phyloP scores from a whole-genome alignment of 2,888 invertebrate genomes.

The Eurytoma californica region DNA sequence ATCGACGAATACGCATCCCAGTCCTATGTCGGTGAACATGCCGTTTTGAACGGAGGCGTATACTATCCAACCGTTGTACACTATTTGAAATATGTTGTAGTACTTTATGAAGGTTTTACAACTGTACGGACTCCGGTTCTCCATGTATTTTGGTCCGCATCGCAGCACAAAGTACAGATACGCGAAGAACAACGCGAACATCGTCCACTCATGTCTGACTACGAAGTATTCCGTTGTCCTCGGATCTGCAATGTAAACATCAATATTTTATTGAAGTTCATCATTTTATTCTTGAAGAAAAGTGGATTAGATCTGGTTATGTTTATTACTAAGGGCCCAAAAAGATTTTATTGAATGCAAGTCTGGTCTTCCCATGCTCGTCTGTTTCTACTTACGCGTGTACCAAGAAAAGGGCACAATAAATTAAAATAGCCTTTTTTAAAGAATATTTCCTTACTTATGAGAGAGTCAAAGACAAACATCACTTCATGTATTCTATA shows the following conservation, averaged over 20 bases:
- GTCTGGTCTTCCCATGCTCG: too few species aligned
- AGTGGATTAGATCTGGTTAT: too few species aligned
- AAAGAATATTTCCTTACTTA: too few species aligned
- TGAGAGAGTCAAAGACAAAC: too few species aligned
- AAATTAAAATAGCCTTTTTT: too few species aligned
- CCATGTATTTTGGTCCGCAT: conserved; percentile 83
- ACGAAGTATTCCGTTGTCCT: conserved; percentile 80
- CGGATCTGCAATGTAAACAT: conserved; percentile 74
- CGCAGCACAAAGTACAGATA: conserved; percentile 80
- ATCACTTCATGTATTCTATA: too few species aligned
- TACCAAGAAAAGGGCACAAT: too few species aligned
- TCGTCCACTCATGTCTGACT: conserved; percentile 79
- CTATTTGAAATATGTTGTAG: conserved; percentile 87
- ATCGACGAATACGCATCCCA: conserved; percentile 83
- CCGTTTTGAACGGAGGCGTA: conserved; percentile 76
- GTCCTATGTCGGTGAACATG: conserved; percentile 78
- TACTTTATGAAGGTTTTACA: conserved; percentile 81
- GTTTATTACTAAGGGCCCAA: too few species aligned
- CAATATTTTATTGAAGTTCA: neutral
- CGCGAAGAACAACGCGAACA: conserved; percentile 75
- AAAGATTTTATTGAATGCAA: too few species aligned
- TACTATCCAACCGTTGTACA: conserved; percentile 61
- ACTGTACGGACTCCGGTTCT: conserved; percentile 80
- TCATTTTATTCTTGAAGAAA: neutral
- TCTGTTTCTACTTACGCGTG: too few species aligned